phyloP scores from a whole-genome alignment of 2,113 vertebrate genomes.

The Trinectes maculatus region DNA sequence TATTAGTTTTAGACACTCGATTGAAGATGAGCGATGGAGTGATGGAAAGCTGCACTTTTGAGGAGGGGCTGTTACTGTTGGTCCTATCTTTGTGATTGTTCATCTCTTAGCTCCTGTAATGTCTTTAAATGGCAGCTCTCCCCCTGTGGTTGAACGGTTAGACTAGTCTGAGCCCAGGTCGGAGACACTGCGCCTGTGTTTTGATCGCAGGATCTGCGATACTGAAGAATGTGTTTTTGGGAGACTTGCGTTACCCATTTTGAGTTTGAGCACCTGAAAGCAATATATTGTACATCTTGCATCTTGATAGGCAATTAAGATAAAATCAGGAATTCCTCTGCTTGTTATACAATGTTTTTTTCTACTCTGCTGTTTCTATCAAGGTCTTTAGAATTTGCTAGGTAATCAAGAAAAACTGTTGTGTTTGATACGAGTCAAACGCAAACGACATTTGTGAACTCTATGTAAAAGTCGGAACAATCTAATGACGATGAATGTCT shows the following conservation, averaged over 20 bases:
- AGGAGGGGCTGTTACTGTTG: conserved; percentile 47
- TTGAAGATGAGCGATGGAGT: conserved; percentile 22
- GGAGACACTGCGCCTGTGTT: conserved; percentile 16
- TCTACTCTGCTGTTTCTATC: conserved; percentile 84
- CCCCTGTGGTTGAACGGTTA: conserved; percentile 38
- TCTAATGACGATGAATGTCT: conserved; percentile 85
- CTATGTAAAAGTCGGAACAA: conserved; percentile 79
- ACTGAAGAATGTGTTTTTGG: conserved; percentile 68
- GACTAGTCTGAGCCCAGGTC: conserved; percentile 30
- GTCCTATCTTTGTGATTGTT: conserved; percentile 63
- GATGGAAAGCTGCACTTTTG: conserved; percentile 67
- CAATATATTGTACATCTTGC: conserved; percentile 79
- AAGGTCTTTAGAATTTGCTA: conserved; percentile 80
- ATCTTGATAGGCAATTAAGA: conserved; percentile 77
- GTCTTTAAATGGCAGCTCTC: conserved; percentile 63
- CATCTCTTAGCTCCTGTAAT: conserved; percentile 39
- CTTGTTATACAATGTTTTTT: conserved; percentile 82
- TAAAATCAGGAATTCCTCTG: conserved; percentile 84
- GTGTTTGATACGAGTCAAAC: conserved; percentile 81
- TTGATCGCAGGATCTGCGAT: conserved; percentile 33
- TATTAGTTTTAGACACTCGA: conserved; percentile 25
- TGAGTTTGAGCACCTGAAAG: conserved; percentile 78
- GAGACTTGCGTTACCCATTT: conserved; percentile 53
- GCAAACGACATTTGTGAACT: conserved; percentile 75
- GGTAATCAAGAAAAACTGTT: conserved; percentile 71